Percentiles rank a stretch among this genome's conserved stretches.
Conservation (phyloP, 2,797 vertebrate species). For the Lemur catta region DNA sequence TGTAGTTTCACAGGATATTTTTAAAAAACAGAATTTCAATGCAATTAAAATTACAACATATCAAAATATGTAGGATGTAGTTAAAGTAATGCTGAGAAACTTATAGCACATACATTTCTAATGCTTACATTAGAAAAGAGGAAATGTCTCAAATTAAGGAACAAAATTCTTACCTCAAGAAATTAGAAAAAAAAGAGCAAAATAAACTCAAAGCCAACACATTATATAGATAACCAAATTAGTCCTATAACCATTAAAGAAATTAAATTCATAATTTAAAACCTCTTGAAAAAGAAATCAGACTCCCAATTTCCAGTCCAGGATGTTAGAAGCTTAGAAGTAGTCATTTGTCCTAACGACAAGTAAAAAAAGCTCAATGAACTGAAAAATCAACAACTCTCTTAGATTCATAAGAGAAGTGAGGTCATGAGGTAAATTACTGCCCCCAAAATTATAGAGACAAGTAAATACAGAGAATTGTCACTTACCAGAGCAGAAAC, state of each 20-base stretch:
- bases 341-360: not conserved
- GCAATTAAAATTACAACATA: not conserved
- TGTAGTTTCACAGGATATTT: not conserved
- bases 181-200: not conserved
- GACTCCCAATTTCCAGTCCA: not conserved
- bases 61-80: not conserved
- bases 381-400: not conserved
- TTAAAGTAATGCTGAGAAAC: not conserved
- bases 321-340: not conserved
- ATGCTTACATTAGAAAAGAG: not conserved
- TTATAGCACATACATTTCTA: not conserved
- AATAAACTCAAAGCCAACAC: not conserved
- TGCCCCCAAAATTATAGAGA: not conserved
- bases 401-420: not conserved
- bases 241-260: not conserved
- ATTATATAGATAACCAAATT: not conserved
- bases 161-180: not conserved
- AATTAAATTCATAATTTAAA: not conserved
- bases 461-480: not conserved
- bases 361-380: not conserved
- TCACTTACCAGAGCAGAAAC: not conserved
- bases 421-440: not conserved
- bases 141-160: not conserved
- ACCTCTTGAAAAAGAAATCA: not conserved
- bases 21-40: not conserved